Evolutionary conservation across 2,888 invertebrate species (phyloP).

Genomic region (Drosophila nr. perissopoda): DNA sequence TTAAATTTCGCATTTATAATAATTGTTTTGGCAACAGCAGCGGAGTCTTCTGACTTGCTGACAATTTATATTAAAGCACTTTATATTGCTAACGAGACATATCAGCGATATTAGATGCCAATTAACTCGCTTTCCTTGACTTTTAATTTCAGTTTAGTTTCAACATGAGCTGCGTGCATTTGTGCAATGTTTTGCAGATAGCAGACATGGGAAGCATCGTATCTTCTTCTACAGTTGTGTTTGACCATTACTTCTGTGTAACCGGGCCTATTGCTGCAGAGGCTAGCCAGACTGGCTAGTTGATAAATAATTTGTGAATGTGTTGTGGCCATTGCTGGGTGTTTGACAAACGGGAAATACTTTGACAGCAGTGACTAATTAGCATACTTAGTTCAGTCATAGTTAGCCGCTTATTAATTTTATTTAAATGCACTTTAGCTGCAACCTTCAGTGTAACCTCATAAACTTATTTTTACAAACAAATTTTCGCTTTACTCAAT

Average conservation of each 20-base stretch:
- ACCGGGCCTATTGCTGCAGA: not conserved
- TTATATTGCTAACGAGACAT: constrained; percentile 57
- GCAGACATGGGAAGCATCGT: constrained; percentile 45
- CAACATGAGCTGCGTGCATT: constrained; percentile 75
- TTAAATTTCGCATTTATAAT: constrained; percentile 42
- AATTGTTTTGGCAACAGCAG: constrained; percentile 46
- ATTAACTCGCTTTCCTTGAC: constrained; percentile 48
- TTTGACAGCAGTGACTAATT: constrained; percentile 51
- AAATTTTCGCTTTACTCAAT: constrained; percentile 28
- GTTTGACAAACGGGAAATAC: constrained; percentile 65
- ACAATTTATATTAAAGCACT: constrained; percentile 66
- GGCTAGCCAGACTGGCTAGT: constrained; percentile 42
- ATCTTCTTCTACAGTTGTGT: not conserved
- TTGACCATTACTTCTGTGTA: not conserved
- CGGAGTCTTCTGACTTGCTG: constrained; percentile 30
- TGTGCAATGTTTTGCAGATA: constrained; percentile 75
- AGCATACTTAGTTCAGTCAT: constrained; percentile 44
- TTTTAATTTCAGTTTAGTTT: constrained; percentile 74
- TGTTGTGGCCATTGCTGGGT: constrained; percentile 30
- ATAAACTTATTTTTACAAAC: constrained; percentile 48
- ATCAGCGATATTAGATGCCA: constrained; percentile 22
- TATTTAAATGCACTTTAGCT: constrained; percentile 56
- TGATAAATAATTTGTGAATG: constrained; percentile 66
- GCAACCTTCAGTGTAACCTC: constrained; percentile 67
- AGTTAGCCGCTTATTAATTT: constrained; percentile 36